A percentile compares a stretch with the other conserved stretches of the same genome.
These are phyloP conservation scores for Malurus melanocephalus DNA, from an alignment of 2,113 vertebrate species.

Conservation along the genomic window DNA sequence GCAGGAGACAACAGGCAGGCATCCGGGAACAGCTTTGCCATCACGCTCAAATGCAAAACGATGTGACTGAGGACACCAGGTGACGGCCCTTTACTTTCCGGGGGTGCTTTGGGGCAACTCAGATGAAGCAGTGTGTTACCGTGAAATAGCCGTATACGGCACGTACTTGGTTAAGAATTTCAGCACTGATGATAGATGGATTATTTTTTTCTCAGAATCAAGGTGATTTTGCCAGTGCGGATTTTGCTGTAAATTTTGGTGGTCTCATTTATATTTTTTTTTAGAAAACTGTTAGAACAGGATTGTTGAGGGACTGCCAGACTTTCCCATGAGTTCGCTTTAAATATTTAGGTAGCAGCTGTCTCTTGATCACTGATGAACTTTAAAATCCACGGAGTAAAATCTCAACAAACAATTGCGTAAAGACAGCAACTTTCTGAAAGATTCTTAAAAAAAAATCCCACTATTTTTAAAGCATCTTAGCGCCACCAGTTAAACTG, in stretches of 20 bases:
- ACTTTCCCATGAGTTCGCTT: constrained; percentile 32
- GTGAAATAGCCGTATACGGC: not conserved
- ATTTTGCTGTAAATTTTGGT: not conserved
- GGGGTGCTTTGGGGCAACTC: not conserved
- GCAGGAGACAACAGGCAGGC: not conserved
- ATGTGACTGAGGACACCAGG: not conserved
- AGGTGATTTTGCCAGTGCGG: not conserved
- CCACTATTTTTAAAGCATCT: constrained; percentile 66
- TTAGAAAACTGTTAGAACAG: not conserved
- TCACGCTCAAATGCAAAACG: not conserved
- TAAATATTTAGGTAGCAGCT: constrained; percentile 48
- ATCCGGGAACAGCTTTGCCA: not conserved
- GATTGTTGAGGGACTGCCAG: not conserved
- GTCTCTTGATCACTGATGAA: constrained; percentile 18
- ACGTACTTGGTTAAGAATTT: not conserved
- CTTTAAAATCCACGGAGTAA: constrained; percentile 47
- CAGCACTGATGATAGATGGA: not conserved
- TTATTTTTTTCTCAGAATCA: not conserved
- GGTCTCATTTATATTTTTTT: not conserved
- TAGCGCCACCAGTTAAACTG: constrained; percentile 56
- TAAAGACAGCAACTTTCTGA: constrained; percentile 51
- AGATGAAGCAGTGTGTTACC: not conserved
- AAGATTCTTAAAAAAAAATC: constrained; percentile 52
- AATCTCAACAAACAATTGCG: constrained; percentile 62
- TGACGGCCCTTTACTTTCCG: not conserved